phyloP scores from a whole-genome alignment of 2,797 vertebrate species.

The Lepus townsendii region DNA sequence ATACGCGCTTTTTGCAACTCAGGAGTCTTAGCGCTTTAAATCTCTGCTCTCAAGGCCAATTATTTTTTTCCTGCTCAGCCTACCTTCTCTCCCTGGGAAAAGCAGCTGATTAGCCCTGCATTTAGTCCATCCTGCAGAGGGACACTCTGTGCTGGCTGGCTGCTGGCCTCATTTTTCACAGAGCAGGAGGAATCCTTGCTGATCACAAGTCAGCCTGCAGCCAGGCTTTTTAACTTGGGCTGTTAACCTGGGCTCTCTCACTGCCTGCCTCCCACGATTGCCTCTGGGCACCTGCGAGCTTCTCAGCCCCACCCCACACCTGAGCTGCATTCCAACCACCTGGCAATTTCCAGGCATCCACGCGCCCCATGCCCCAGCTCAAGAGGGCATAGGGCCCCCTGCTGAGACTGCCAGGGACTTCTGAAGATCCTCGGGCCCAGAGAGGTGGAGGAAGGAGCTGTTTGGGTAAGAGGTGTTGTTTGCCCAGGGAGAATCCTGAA shows the following conservation, averaged over 20 bases:
- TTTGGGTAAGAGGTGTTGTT: not conserved
- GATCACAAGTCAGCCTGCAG: not conserved
- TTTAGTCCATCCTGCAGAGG: not conserved
- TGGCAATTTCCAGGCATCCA: not conserved
- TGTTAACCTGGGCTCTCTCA: not conserved
- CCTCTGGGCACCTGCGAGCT: not conserved
- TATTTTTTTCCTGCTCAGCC: conserved; percentile 33
- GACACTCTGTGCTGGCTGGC: not conserved
- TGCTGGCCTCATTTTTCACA: conserved; percentile 41
- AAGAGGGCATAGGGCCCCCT: not conserved
- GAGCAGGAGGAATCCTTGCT: not conserved
- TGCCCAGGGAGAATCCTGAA: not conserved
- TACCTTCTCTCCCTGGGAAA: conserved; percentile 69
- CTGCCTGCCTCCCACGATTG: not conserved
- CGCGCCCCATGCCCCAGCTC: accelerated
- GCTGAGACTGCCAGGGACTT: not conserved
- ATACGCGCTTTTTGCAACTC: too few relatives aligned
- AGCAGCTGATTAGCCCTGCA: conserved; percentile 81
- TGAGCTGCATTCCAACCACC: not conserved
- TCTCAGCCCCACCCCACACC: accelerated
- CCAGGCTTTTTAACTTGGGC: not conserved
- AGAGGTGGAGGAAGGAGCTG: not conserved
- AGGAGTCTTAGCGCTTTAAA: conserved; percentile 37
- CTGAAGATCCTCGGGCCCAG: not conserved
- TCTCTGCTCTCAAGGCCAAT: not conserved